phyloP scores from a whole-genome alignment of 2,113 vertebrate species.

The Xenus cinereus region DNA sequence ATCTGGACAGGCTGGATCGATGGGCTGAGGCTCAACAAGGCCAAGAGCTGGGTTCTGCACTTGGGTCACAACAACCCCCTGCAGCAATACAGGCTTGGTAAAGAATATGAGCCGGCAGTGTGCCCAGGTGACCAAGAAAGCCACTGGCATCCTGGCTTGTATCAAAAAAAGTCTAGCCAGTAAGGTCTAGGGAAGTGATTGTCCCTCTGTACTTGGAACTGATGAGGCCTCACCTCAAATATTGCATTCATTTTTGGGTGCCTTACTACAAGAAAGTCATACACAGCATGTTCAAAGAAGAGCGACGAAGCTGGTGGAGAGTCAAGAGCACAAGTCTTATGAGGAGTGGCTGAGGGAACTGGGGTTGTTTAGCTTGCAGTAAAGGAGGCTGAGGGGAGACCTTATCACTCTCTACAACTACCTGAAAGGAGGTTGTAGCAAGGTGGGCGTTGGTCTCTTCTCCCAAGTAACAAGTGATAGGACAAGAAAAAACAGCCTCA shows the following conservation, averaged over 20 bases:
- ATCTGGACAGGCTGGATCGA: background rate
- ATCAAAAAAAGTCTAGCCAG: background rate
- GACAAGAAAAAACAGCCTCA: background rate
- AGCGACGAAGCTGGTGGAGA: background rate
- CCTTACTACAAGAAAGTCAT: background rate
- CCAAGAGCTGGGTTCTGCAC: background rate
- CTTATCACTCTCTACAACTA: background rate
- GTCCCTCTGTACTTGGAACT: background rate
- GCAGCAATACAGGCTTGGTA: background rate
- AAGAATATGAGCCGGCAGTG: background rate
- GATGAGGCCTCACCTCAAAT: background rate
- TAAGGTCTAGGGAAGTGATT: background rate
- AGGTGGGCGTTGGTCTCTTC: background rate
- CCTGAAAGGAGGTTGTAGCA: background rate
- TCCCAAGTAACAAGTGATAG: background rate
- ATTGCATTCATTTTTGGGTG: background rate
- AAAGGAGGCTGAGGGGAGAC: background rate
- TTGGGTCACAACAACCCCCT: background rate
- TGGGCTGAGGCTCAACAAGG: background rate
- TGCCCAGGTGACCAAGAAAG: background rate
- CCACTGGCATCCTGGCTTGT: background rate
- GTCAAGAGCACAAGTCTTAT: background rate
- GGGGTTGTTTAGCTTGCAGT: background rate
- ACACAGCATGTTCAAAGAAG: background rate
- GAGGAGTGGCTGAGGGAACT: background rate